Evolutionary conservation across 1,140 invertebrate species (phyloP), one percentile per base, ranked within the genome.

Genomic region (Lithobius niger): DNA sequence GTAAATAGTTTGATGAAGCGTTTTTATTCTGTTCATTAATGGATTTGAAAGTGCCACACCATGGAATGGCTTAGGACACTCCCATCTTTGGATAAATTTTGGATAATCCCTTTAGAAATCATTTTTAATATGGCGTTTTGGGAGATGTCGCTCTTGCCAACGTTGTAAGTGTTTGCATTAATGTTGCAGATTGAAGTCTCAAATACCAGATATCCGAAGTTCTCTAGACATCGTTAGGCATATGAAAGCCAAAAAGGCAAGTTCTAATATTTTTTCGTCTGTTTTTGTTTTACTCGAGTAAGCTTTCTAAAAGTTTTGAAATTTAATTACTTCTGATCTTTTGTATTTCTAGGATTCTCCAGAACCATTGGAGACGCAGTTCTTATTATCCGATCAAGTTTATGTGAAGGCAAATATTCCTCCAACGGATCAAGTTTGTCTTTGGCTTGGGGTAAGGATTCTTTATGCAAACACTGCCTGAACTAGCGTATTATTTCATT

Each of bases 311-410:
- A 52, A 52, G n/a, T 28, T 27, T 15, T n/a, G 25, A 52, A 52
- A 10, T 1, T 40, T 16, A 13, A n/a, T 28, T 26, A 15, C 13
- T 15, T 28, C 15, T 16, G 15, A 36, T 36, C 25, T 45, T 57
- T 56, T 19, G 36, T 45, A 27, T 51, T 57, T 60, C 10, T 58
- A 75, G 71, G 69, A 71, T 55, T 68, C 68, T 16, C 59, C 64
- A 50, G 69, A 74, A 44, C 61, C 85, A 59, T 75, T 91, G 58
- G 83, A 92, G 67, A 93, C 91, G 1, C 83, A 93, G 60, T 97
- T 96, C 75, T 73, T 96, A 60, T 72, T 99, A 3, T 95, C 92
- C 56, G 93, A 97, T 69, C 91, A 97, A 76, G 84, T 97, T 19
- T 97, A 88, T 74, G 82, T 90, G 3, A 93, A 92, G 66, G 82